Base-by-base conservation (phyloP, 2,888 invertebrate genomes). In the Anorthoa munda region DNA sequence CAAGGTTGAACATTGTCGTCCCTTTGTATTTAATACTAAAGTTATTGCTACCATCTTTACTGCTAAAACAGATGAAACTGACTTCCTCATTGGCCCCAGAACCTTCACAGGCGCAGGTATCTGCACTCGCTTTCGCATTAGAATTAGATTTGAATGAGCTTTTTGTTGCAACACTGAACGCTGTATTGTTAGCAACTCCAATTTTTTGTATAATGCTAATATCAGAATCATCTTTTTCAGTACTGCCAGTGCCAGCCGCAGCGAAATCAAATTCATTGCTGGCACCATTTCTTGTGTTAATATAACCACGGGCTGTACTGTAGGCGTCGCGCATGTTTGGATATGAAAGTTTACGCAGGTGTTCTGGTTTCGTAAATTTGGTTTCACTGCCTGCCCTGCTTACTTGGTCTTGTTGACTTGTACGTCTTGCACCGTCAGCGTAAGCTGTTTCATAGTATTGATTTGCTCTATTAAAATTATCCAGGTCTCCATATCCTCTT, bases 1-100 rank as follows among this genome's bases (percentile, higher is more conserved):
- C 53, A 18, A 74, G 21, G 12, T 18, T n/a, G 21, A 73, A 79
- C 13, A 45, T 55, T 18, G n/a, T 15, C 15, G 4, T 17, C 17
- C 74, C 74, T 58, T 72, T 72, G n/a, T 59, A 76, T 50, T 79
- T 59, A 4, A 77, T 53, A 53, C 21, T 31, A 17, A 79, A 74
- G 26, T 2, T 45, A 2, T 79, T 60, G 18, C 59, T 48, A 26
- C 74, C 77, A 18, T 79, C 59, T 31, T 31, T 77, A 48, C n/a
- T 73, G 17, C 45, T 73, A 53, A 79, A 48, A 65, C 75, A 79
- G 23, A 79, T 21, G 17, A 60, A 74, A 50, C 17, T 79, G 12
- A 50, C 17, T 31, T 53, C 48, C 2, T 77, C 77, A 59, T 7
- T 65, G 48, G 17, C 11, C 13, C 12, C 48, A 21, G 56, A 12